Conservation (phyloP, 2,113 vertebrate species). For the Tragelaphus imberbis region DNA sequence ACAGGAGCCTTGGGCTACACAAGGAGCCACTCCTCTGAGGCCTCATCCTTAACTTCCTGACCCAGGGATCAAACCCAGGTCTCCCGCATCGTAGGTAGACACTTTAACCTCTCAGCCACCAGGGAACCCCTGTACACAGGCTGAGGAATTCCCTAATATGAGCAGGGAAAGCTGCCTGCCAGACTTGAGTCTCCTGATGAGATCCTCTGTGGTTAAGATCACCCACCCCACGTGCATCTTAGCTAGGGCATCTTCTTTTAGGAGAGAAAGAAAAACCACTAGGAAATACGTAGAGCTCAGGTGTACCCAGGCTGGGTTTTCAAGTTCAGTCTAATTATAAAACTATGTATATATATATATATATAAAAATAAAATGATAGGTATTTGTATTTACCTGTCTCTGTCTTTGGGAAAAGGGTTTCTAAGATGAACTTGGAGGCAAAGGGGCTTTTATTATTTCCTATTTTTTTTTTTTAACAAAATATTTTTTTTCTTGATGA, state of each 20-base stretch:
- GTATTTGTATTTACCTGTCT: not conserved
- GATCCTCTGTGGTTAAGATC: not conserved
- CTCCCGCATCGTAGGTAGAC: no score
- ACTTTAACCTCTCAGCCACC: no score
- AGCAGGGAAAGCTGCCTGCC: not conserved
- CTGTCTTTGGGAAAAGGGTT: not conserved
- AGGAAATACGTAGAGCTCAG: not conserved
- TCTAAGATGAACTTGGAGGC: not conserved
- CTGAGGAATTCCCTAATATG: not conserved
- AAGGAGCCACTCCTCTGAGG: not conserved
- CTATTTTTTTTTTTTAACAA: not conserved
- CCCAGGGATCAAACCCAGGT: no score
- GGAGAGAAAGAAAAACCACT: not conserved
- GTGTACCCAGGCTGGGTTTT: not conserved
- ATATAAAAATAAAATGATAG: not conserved
- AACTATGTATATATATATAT: not conserved
- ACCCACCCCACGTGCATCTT: not conserved
- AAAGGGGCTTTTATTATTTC: not conserved
- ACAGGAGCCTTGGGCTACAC: not conserved
- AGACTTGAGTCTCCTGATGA: not conserved
- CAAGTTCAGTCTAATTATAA: not conserved
- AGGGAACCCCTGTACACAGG: not conserved
- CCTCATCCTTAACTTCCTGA: not conserved
- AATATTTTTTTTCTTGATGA: not conserved
- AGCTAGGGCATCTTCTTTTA: not conserved